Evolutionary conservation across 2,888 invertebrate genomes (phyloP).

Genomic region (Emmelina monodactyla): DNA sequence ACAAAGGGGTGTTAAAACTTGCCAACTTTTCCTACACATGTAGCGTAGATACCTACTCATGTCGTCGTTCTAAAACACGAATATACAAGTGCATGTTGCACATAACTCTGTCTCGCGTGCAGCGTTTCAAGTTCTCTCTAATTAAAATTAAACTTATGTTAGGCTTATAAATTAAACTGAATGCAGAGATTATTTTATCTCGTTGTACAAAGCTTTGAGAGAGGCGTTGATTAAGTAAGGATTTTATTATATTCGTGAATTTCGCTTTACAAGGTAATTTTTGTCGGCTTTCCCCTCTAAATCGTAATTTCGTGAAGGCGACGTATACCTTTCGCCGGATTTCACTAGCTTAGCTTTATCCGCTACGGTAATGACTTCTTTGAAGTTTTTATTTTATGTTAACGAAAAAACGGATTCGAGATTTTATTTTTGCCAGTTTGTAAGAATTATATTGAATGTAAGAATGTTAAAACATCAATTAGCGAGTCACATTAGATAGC

Average conservation of each 20-base stretch:
- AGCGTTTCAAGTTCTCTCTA: constrained; percentile 10
- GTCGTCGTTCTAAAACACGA: neutral
- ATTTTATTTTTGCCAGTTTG: constrained; percentile 1
- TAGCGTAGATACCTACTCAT: neutral
- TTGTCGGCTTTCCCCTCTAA: constrained; percentile 1
- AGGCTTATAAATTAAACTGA: constrained; percentile 6
- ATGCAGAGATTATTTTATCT: constrained; percentile 1
- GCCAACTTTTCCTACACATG: neutral
- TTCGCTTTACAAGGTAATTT: constrained; percentile 1
- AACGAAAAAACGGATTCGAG: no score
- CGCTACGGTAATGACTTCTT: constrained; percentile 1
- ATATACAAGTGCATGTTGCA: neutral
- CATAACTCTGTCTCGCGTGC: neutral
- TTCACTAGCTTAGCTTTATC: constrained; percentile 1
- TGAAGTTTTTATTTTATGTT: constrained; percentile 1
- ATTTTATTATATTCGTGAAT: constrained; percentile 1
- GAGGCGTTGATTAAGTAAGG: constrained; percentile 1
- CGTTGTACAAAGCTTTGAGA: no score
- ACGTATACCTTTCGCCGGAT: neutral
- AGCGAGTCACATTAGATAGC: neutral
- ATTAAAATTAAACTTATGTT: constrained; percentile 16
- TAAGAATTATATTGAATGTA: neutral
- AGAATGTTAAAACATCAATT: neutral
- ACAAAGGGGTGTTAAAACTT: no score
- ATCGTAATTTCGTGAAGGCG: neutral